Conservation (phyloP, 1,140 invertebrate genomes). For the Drosophila watanabei region DNA sequence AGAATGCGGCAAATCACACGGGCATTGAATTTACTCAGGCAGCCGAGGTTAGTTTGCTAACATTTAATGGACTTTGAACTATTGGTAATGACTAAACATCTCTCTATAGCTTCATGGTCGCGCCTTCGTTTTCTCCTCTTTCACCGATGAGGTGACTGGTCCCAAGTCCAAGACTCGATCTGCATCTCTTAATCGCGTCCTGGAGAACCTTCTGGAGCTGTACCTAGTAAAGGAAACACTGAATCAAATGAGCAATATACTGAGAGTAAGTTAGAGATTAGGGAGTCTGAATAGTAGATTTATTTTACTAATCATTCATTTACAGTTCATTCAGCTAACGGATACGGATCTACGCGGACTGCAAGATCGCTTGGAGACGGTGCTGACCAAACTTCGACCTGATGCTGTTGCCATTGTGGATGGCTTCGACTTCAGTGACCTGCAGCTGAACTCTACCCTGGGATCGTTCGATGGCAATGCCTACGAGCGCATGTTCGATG, state of each 20-base stretch:
- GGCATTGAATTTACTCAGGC: conserved; percentile 92
- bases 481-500: conserved; percentile 94
- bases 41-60: conserved; percentile 87
- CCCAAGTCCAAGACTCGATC: conserved; percentile 80
- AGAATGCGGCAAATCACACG: conserved; percentile 94
- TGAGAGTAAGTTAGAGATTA: conserved; percentile 88
- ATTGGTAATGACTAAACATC: background rate
- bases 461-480: conserved; percentile 96
- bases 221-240: conserved; percentile 92
- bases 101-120: conserved; percentile 89
- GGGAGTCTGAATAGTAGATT: too few species aligned
- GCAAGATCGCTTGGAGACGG: conserved; percentile 89
- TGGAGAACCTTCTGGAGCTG: conserved; percentile 91
- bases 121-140: conserved; percentile 89
- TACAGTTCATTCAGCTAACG: conserved; percentile 89
- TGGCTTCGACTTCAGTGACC: conserved; percentile 94
- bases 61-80: conserved; percentile 3
- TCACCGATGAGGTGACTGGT: conserved; percentile 87
- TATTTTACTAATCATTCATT: background rate
- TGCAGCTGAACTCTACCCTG: conserved; percentile 92
- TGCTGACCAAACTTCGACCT: conserved; percentile 90
- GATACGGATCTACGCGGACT: conserved; percentile 88
- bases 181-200: conserved; percentile 87
- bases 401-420: conserved; percentile 96
- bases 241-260: conserved; percentile 90